Percentiles rank a stretch among this genome's conserved stretches.
These are phyloP conservation scores for human DNA, from an alignment of 2,113 vertebrate genomes.

Conservation along the genomic window DNA sequence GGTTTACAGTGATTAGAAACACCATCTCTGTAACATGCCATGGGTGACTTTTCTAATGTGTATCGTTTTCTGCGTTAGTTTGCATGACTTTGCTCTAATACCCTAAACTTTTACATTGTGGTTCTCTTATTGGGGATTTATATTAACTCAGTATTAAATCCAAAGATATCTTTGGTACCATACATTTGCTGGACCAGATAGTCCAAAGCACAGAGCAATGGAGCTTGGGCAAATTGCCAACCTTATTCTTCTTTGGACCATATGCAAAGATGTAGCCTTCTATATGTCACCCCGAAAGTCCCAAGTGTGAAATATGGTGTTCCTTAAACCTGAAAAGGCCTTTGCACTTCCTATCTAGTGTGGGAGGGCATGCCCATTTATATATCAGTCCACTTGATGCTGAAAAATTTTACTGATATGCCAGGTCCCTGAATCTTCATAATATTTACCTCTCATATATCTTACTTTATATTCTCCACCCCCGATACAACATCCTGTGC, in stretches of 20 bases:
- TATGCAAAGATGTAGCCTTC: neutral
- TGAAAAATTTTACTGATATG: neutral
- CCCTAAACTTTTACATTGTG: neutral
- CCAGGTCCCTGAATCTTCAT: neutral
- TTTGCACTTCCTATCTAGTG: neutral
- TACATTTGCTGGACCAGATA: no score
- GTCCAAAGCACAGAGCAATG: neutral
- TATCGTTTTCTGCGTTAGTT: neutral
- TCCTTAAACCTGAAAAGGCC: neutral
- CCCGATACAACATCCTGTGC: neutral
- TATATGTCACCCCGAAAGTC: neutral
- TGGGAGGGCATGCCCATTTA: neutral
- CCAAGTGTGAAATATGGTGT: neutral
- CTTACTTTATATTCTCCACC: neutral
- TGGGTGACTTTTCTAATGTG: neutral
- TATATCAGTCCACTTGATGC: neutral
- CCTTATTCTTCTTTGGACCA: accelerated
- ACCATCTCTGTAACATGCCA: neutral
- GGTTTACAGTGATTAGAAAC: neutral
- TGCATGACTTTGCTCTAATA: neutral
- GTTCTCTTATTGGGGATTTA: no score
- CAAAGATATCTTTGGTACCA: neutral
- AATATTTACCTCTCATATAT: no score
- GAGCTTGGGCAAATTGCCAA: neutral
- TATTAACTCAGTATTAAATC: neutral